Evolutionary conservation across 2,888 invertebrate species (phyloP).

Genomic region (Luperina nickerlii): DNA sequence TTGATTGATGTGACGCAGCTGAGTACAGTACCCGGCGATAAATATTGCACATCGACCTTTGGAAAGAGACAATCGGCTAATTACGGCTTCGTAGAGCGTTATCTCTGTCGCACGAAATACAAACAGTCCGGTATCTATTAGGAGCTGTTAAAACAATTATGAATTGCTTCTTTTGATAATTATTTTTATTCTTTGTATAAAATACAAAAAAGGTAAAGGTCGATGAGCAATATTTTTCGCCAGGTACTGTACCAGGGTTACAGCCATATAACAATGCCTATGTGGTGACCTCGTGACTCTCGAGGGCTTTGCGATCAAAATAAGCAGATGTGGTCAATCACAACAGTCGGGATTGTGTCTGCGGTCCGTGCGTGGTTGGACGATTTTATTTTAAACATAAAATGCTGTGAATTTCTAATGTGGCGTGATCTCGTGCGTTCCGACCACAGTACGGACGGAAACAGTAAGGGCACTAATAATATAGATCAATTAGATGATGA

Average conservation of each 20-base stretch:
- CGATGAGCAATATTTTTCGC: too few relatives aligned
- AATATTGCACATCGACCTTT: too few relatives aligned
- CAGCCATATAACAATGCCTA: neutral
- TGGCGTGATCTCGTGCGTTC: conserved; percentile 11
- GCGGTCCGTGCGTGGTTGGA: conserved; percentile 12
- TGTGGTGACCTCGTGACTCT: neutral
- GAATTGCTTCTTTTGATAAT: too few relatives aligned
- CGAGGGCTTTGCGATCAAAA: conserved; percentile 12
- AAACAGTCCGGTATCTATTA: too few relatives aligned
- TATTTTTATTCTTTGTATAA: too few relatives aligned
- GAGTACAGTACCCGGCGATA: too few relatives aligned
- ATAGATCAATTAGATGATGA: neutral
- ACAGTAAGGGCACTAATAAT: neutral
- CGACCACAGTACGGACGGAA: neutral
- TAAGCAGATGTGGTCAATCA: conserved; percentile 24
- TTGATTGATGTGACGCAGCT: neutral
- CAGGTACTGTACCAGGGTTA: neutral
- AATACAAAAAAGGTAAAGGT: too few relatives aligned
- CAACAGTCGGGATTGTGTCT: conserved; percentile 32
- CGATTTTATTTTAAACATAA: conserved; percentile 27
- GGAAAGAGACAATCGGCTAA: too few relatives aligned
- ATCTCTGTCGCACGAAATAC: too few relatives aligned
- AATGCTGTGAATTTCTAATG: conserved; percentile 31
- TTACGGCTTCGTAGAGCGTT: too few relatives aligned
- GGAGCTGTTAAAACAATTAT: too few relatives aligned